phyloP scores from a whole-genome alignment of 2,888 invertebrate genomes.

The Sepioteuthis lessoniana region DNA sequence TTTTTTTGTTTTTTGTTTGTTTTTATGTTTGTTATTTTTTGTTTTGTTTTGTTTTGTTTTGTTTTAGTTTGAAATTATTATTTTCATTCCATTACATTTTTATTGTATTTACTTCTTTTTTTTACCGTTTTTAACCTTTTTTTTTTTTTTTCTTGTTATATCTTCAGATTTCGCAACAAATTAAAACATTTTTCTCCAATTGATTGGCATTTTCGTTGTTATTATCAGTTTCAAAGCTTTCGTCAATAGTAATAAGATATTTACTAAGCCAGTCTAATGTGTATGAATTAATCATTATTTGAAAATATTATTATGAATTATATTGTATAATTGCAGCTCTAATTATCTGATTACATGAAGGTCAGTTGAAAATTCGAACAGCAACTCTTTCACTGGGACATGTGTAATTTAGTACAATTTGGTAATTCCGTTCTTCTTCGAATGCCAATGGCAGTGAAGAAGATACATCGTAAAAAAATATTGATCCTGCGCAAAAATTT shows the following conservation, averaged over 20 bases:
- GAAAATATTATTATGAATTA: constrained; percentile 12
- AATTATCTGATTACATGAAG: not conserved
- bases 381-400: not conserved
- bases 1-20: too few relatives aligned
- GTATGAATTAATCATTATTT: not conserved
- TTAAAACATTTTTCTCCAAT: not conserved
- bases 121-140: too few relatives aligned
- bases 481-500: not conserved
- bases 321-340: not conserved
- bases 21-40: too few relatives aligned
- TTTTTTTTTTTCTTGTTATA: too few relatives aligned
- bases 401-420: not conserved
- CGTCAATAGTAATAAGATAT: not conserved
- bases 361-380: not conserved
- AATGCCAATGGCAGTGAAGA: not conserved
- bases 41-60: too few relatives aligned
- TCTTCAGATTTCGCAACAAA: too few relatives aligned
- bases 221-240: not conserved
- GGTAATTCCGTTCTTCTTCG: not conserved
- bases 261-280: not conserved
- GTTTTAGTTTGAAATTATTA: too few relatives aligned
- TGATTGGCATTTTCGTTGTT: not conserved
- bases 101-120: too few relatives aligned
- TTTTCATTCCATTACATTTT: too few relatives aligned
- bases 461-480: not conserved